Conservation (phyloP, 2,888 invertebrate species). For the Brenthis daphne region DNA sequence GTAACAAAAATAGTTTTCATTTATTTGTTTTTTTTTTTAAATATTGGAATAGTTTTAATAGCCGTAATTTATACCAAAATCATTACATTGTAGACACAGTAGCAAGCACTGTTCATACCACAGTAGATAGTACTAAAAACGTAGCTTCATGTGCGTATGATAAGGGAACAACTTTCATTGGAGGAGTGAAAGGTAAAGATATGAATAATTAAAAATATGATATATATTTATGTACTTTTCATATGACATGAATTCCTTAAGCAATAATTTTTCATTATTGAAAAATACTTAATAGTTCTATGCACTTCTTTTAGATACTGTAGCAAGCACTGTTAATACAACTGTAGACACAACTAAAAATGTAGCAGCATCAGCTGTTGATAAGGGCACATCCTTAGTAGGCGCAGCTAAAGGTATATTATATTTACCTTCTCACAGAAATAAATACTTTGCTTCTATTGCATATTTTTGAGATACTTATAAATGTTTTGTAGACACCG, state of each 20-base stretch:
- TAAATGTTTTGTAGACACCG: slow-evolving; percentile 54
- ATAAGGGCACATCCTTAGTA: slow-evolving; percentile 54
- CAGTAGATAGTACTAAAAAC: slow-evolving; percentile 63
- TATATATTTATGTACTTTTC: neutral
- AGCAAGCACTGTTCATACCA: slow-evolving; percentile 51
- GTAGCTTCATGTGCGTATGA: slow-evolving; percentile 55
- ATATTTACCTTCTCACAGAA: neutral
- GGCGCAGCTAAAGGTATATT: slow-evolving; percentile 45
- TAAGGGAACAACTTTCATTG: slow-evolving; percentile 52
- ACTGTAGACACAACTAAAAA: slow-evolving; percentile 52
- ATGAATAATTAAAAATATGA: neutral
- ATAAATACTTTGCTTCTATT: slow-evolving; percentile 1
- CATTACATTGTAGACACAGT: slow-evolving; percentile 49
- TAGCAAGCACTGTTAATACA: slow-evolving; percentile 43
- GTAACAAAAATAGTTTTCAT: slow-evolving; percentile 22
- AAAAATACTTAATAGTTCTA: neutral
- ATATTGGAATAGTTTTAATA: neutral
- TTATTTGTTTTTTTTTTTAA: neutral
- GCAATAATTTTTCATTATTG: neutral
- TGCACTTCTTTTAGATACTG: slow-evolving; percentile 50
- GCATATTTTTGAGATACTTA: too few species aligned
- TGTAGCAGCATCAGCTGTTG: slow-evolving; percentile 47
- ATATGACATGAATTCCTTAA: slow-evolving; percentile 19
- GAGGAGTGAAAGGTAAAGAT: slow-evolving; percentile 55
- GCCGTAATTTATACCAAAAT: neutral